phyloP scores from a whole-genome alignment of 2,888 invertebrate genomes.

The Biston betularia region DNA sequence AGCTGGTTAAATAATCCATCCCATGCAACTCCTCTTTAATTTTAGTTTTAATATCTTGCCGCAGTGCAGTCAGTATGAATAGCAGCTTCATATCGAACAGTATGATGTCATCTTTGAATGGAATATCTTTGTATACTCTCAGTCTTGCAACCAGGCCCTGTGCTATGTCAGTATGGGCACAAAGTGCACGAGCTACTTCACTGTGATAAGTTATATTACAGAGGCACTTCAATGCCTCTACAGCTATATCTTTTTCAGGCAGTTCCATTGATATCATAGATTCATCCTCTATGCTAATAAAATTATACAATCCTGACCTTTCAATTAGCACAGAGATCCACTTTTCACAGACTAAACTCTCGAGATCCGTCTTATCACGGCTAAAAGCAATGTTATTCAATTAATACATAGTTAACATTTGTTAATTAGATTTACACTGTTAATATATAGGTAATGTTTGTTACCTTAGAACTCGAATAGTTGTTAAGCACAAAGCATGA shows the following conservation, averaged over 20 bases:
- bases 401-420: not conserved
- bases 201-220: constrained; percentile 95
- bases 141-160: constrained; percentile 91
- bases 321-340: constrained; percentile 89
- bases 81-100: constrained; percentile 95
- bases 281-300: constrained; percentile 68
- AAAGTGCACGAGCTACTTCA: constrained; percentile 73
- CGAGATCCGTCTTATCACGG: constrained; percentile 91
- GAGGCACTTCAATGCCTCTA: constrained; percentile 95
- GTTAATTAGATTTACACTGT: constrained; percentile 20
- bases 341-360: constrained; percentile 88
- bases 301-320: constrained; percentile 87
- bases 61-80: constrained; percentile 95
- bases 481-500: constrained; percentile 85
- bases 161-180: constrained; percentile 87
- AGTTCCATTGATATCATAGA: constrained; percentile 65
- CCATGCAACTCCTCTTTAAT: constrained; percentile 90
- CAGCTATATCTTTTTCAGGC: constrained; percentile 83
- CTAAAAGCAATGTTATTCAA: constrained; percentile 75
- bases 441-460: constrained; percentile 28
- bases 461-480: constrained; percentile 89
- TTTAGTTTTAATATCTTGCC: constrained; percentile 88
- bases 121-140: constrained; percentile 88
- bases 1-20: constrained; percentile 88
- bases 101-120: constrained; percentile 90